Evolutionary conservation across 2,888 invertebrate genomes (phyloP), one percentile per base, ranked within the genome.

Genomic region (Leucoptera coffeella): DNA sequence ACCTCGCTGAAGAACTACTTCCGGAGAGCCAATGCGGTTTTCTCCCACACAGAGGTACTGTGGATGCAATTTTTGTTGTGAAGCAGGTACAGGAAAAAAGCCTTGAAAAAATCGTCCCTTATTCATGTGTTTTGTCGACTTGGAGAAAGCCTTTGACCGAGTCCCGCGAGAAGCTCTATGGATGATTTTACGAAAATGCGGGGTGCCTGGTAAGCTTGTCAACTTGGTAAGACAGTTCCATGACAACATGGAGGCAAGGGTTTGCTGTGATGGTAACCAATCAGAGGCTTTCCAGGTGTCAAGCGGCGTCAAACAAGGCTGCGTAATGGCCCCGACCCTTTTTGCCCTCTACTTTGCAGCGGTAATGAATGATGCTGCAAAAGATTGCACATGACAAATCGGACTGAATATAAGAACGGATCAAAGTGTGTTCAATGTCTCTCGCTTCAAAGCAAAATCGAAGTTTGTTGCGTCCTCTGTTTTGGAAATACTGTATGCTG

Each of bases 401-500:
- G 3, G 4, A 4, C 12, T 22, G 12, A 22, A 4, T 12, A 13
- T 22, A 4, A 10, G 22, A 4, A 12, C 22, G 6, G 22, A 22
- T 9, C 9, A 21, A 9, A 21, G 21, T 21, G n/a, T 21, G n/a
- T 21, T 21, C 11, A 11, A 21, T 21, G n/a, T 21, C 4, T 10
- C 6, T 7, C 21, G 21, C n/a, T 21, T 21, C n/a, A 4, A 11
- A 9, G 5, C 21, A 22, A 22, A 22, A 32, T n/a, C n/a, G n/a
- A n/a, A n/a, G n/a, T n/a, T n/a, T n/a, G n/a, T n/a, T n/a, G n/a
- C n/a, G n/a, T n/a, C n/a, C n/a, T n/a, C n/a, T n/a, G n/a, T n/a
- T n/a, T n/a, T 29, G 2, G 32, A 35, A 19, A 31, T 34, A 9
- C 28, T 32, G 25, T 35, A 36, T 28, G 35, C 36, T 1, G 34